Conservation (phyloP, 1,140 invertebrate genomes). For the Dysdera silvatica region DNA sequence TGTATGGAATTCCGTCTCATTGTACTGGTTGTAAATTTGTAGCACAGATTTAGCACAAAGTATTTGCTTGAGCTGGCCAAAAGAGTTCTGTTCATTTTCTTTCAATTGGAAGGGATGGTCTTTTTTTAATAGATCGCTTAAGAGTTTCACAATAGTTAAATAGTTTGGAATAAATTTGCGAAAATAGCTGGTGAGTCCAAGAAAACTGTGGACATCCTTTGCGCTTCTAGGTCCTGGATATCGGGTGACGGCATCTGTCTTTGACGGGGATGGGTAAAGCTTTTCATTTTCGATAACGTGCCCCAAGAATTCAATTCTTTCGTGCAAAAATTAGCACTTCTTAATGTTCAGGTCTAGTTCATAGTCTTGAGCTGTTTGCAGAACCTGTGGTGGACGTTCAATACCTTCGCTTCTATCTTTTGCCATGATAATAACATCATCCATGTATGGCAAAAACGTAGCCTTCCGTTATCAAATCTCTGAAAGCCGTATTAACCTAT, state of each 20-base stretch:
- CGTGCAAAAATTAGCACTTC: slow-evolving; percentile 16
- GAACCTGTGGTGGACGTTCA: not conserved
- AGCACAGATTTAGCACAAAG: not conserved
- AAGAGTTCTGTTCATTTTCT: slow-evolving; percentile 11
- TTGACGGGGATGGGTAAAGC: not conserved
- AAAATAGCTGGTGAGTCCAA: slow-evolving; percentile 43
- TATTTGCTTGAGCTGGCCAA: slow-evolving; percentile 17
- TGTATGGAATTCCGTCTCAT: not conserved
- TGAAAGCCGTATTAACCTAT: not conserved
- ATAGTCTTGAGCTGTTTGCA: not conserved
- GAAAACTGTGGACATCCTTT: not conserved
- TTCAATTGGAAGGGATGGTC: slow-evolving; percentile 17
- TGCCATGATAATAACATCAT: not conserved
- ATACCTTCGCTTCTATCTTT: not conserved
- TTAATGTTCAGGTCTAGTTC: not conserved
- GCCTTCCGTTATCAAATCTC: not conserved
- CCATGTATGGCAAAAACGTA: not conserved
- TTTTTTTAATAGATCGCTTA: slow-evolving; percentile 34
- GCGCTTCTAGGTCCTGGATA: not conserved
- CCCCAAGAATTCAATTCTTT: slow-evolving; percentile 13
- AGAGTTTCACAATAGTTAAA: slow-evolving; percentile 29
- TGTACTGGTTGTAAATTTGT: not conserved
- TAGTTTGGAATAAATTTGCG: slow-evolving; percentile 43
- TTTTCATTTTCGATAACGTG: not conserved
- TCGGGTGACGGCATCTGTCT: not conserved